A percentile compares a stretch with the other conserved stretches of the same genome.
Conservation (phyloP, 2,113 vertebrate genomes). For the Erpornis zantholeuca region DNA sequence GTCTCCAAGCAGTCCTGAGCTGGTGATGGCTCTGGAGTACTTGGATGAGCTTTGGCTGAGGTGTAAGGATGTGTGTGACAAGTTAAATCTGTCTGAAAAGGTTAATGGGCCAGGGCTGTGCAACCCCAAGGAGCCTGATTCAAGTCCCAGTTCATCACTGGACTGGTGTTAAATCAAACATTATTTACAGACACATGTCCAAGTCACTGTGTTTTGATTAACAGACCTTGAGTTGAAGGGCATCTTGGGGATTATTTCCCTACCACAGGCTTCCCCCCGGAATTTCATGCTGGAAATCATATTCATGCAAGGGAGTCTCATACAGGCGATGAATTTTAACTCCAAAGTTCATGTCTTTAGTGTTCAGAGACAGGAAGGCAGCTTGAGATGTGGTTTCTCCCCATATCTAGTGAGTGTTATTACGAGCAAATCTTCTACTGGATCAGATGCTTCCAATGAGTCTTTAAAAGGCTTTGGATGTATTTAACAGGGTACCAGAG, state of each 20-base stretch:
- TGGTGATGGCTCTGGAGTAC: neutral
- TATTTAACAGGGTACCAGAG: neutral
- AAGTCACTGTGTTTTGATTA: neutral
- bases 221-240: neutral
- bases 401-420: neutral
- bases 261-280: neutral
- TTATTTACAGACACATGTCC: neutral
- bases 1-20: neutral
- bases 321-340: neutral
- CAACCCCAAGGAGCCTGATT: neutral
- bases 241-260: neutral
- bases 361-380: slow-evolving; percentile 5
- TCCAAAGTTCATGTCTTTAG: neutral
- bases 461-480: slow-evolving; percentile 12
- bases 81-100: neutral
- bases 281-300: neutral
- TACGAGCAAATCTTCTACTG: slow-evolving; percentile 5
- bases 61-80: neutral
- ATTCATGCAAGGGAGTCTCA: neutral
- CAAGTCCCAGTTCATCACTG: neutral
- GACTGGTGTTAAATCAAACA: neutral
- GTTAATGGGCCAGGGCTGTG: neutral
- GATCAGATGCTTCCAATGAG: neutral
- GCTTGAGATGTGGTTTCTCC: slow-evolving; percentile 5
- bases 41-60: neutral